phyloP scores from a whole-genome alignment of 2,888 invertebrate species.

The Sarcophaga rosellei region DNA sequence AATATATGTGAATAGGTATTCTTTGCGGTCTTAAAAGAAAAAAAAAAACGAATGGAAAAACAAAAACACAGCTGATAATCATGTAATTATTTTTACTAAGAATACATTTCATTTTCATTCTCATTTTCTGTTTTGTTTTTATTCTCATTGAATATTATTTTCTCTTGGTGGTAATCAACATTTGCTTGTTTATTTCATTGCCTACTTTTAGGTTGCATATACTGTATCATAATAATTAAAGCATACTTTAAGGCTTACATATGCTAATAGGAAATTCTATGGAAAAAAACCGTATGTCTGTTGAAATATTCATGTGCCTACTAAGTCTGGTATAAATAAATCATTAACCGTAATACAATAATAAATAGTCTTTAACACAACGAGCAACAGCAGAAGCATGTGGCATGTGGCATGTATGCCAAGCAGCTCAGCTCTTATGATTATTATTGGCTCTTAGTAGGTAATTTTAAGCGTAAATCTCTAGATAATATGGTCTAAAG shows the following conservation, averaged over 20 bases:
- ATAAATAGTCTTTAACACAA: neutral
- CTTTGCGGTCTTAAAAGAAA: too few species aligned
- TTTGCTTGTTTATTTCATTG: too few species aligned
- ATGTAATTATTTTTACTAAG: too few species aligned
- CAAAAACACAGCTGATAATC: too few species aligned
- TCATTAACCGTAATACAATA: slow-evolving; percentile 3
- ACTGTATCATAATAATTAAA: slow-evolving; percentile 13
- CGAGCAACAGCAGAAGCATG: neutral
- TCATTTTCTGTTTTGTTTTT: neutral
- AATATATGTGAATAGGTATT: too few species aligned
- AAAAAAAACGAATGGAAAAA: too few species aligned
- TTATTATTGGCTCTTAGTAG: too few species aligned
- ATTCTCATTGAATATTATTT: too few species aligned
- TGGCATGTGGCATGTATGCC: too few species aligned
- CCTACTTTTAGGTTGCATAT: neutral
- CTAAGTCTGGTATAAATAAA: slow-evolving; percentile 21
- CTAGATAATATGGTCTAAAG: neutral
- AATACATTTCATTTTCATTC: neutral
- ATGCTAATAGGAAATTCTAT: neutral
- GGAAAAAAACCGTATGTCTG: neutral
- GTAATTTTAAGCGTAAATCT: neutral
- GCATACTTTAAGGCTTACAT: slow-evolving; percentile 28
- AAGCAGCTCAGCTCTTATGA: too few species aligned
- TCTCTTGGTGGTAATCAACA: too few species aligned
- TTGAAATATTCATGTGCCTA: neutral